phyloP scores from a whole-genome alignment of 2,113 vertebrate species.

The Alethe diademata region DNA sequence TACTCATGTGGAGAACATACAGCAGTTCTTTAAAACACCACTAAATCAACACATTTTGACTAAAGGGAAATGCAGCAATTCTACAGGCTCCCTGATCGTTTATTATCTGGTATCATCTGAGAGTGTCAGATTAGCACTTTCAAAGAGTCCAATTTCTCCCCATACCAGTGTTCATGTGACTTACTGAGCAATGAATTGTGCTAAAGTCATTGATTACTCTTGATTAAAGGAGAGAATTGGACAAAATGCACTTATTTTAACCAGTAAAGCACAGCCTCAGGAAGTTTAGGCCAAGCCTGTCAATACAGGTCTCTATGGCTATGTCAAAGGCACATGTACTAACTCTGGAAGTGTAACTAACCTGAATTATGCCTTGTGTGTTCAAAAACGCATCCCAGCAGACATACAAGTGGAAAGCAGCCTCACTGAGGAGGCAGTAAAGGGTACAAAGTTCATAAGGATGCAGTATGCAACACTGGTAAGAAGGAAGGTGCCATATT shows the following conservation, averaged over 20 bases:
- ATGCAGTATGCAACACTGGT: background rate
- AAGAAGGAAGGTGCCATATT: background rate
- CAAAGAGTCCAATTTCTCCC: background rate
- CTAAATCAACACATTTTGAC: background rate
- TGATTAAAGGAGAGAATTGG: background rate
- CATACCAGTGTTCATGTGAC: background rate
- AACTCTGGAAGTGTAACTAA: background rate
- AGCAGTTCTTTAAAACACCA: background rate
- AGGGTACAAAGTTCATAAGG: background rate
- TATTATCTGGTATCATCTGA: background rate
- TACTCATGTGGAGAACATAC: background rate
- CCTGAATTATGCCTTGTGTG: background rate
- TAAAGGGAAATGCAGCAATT: background rate
- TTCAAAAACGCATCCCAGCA: background rate
- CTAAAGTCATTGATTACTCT: background rate
- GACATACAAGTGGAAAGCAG: background rate
- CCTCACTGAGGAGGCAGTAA: background rate
- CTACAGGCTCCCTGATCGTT: background rate
- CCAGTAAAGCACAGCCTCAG: rapidly evolving
- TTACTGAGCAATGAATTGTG: background rate
- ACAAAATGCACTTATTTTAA: background rate
- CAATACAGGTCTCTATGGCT: background rate
- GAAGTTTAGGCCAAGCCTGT: background rate
- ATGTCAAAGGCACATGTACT: background rate
- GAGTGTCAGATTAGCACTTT: background rate